Conservation (phyloP, 2,113 vertebrate species). For the Silurus glanis region DNA sequence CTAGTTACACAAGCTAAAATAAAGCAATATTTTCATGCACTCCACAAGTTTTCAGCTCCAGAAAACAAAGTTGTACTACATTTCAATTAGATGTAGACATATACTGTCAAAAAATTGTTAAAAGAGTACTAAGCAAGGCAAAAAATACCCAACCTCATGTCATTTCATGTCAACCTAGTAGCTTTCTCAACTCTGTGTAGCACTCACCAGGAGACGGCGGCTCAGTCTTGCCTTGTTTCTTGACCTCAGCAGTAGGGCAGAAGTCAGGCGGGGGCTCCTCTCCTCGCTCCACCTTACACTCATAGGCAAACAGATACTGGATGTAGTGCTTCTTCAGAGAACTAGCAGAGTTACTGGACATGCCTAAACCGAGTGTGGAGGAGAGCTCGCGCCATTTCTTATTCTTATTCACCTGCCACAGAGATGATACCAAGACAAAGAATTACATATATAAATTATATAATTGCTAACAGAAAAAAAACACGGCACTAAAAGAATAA, state of each 20-base stretch:
- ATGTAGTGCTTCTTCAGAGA: constrained; percentile 98
- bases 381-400: constrained; percentile 95
- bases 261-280: constrained; percentile 91
- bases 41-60: not conserved
- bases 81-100: not conserved
- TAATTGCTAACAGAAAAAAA: too few relatives aligned
- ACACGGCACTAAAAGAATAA: not conserved
- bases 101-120: not conserved
- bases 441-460: too few relatives aligned
- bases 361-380: constrained; percentile 83
- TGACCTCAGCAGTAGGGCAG: constrained; percentile 76
- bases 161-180: not conserved
- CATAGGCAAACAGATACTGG: constrained; percentile 95
- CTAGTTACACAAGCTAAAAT: not conserved
- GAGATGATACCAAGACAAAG: not conserved
- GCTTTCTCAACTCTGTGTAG: not conserved
- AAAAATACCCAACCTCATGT: not conserved
- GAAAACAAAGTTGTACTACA: not conserved
- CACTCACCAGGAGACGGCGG: constrained; percentile 91
- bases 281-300: constrained; percentile 92
- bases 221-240: constrained; percentile 88
- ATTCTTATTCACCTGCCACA: constrained; percentile 90
- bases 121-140: not conserved
- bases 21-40: not conserved
- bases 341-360: constrained; percentile 90